Conservation (phyloP, 2,888 invertebrate genomes). For the Mycalesis mineus region DNA sequence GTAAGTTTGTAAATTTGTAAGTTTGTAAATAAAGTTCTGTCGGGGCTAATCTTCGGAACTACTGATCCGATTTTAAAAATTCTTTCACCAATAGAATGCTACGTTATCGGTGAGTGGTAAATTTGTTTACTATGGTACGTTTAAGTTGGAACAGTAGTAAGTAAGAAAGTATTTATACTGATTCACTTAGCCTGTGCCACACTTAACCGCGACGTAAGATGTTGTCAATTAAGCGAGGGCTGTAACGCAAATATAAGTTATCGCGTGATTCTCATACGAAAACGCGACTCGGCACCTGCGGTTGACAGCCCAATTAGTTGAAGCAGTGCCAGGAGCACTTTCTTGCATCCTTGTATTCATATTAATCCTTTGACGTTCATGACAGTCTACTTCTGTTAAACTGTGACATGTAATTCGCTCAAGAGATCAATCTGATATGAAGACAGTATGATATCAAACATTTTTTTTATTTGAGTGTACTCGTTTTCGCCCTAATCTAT, state of each 20-base stretch:
- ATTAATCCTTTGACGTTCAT: constrained; percentile 28
- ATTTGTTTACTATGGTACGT: no score
- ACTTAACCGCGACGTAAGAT: constrained; percentile 21
- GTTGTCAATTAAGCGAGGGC: constrained; percentile 43
- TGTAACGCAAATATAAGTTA: constrained; percentile 51
- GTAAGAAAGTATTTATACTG: neutral
- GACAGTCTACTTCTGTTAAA: neutral
- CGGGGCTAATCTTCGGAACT: no score
- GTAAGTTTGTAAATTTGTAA: no score
- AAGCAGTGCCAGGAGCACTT: constrained; percentile 41
- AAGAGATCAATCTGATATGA: neutral
- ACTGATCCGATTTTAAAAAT: no score
- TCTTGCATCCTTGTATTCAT: constrained; percentile 35
- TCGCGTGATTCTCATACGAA: constrained; percentile 38
- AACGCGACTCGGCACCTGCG: constrained; percentile 56
- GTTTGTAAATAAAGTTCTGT: no score
- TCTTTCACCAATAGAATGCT: no score
- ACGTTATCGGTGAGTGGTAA: no score
- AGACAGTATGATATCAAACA: neutral
- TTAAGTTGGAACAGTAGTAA: no score
- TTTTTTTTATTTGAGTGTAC: no score
- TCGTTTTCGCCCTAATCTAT: no score
- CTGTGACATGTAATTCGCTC: neutral
- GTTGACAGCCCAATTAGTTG: constrained; percentile 69
- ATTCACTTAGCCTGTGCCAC: constrained; percentile 14